Evolutionary conservation across 2,797 vertebrate genomes (phyloP).

Genomic region (Poecilia gillii): DNA sequence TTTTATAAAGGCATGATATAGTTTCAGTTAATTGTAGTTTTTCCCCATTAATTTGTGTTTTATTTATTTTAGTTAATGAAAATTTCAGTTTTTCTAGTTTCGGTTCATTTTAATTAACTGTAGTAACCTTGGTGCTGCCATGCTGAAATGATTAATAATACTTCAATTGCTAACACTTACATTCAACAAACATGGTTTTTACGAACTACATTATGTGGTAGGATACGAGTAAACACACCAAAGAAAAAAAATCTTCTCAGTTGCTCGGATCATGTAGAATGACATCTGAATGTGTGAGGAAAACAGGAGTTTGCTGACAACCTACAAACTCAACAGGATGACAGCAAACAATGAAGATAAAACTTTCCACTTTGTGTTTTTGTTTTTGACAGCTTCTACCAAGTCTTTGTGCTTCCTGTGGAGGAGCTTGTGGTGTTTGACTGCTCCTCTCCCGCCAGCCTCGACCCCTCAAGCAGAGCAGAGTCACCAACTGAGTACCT

Average conservation of each 20-base stretch:
- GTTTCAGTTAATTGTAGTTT: no score
- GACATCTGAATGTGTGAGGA: background rate
- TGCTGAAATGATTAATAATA: no score
- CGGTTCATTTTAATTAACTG: no score
- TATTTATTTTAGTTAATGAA: no score
- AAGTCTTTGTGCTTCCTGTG: constrained; percentile 89
- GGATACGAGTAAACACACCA: background rate
- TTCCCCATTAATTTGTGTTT: no score
- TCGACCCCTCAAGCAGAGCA: constrained; percentile 71
- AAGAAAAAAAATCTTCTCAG: background rate
- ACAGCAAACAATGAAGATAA: background rate
- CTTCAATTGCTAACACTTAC: background rate
- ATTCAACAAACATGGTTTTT: background rate
- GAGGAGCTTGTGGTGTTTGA: constrained; percentile 81
- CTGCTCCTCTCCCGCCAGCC: constrained; percentile 80
- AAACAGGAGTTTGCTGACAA: background rate
- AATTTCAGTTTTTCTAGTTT: no score
- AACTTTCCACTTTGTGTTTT: constrained; percentile 27
- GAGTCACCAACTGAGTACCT: constrained; percentile 78
- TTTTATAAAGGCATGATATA: no score
- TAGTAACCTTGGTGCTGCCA: no score
- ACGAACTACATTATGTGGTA: background rate
- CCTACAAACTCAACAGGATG: background rate
- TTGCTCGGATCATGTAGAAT: no score
- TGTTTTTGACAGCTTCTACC: constrained; percentile 85